Conservation (phyloP, 2,888 invertebrate species). For the Serripes groenlandicus region DNA sequence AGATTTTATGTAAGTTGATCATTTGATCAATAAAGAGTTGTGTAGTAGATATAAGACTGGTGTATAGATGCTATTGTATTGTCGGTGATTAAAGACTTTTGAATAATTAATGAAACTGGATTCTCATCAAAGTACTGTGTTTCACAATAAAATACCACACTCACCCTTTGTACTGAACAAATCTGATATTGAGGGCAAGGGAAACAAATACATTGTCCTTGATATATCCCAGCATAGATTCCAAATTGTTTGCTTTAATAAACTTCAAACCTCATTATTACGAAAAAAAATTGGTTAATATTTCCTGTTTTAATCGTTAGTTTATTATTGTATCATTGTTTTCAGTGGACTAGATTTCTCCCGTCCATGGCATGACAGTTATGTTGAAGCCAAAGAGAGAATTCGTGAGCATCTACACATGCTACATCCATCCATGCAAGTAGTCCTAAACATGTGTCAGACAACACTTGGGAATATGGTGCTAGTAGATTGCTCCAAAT, state of each 20-base stretch:
- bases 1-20: no score
- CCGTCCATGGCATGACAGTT: constrained; percentile 85
- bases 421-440: constrained; percentile 86
- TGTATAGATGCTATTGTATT: no score
- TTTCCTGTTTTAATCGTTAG: no score
- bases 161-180: no score
- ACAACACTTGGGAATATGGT: constrained; percentile 83
- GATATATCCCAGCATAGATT: no score
- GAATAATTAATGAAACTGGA: constrained; percentile 2
- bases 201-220: no score
- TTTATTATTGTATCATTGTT: background rate
- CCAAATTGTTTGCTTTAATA: no score
- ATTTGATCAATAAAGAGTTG: no score
- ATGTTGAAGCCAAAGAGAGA: constrained; percentile 74
- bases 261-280: no score
- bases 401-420: constrained; percentile 84
- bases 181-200: no score
- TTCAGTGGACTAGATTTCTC: constrained; percentile 85
- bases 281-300: no score
- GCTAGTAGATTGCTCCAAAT: constrained; percentile 83
- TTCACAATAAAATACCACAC: background rate
- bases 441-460: constrained; percentile 84
- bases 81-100: background rate
- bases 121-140: constrained; percentile 1
- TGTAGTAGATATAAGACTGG: no score